These are phyloP conservation scores for Strigamia transsilvanica DNA, from an alignment of 2,888 invertebrate genomes.

Conservation along the genomic window DNA sequence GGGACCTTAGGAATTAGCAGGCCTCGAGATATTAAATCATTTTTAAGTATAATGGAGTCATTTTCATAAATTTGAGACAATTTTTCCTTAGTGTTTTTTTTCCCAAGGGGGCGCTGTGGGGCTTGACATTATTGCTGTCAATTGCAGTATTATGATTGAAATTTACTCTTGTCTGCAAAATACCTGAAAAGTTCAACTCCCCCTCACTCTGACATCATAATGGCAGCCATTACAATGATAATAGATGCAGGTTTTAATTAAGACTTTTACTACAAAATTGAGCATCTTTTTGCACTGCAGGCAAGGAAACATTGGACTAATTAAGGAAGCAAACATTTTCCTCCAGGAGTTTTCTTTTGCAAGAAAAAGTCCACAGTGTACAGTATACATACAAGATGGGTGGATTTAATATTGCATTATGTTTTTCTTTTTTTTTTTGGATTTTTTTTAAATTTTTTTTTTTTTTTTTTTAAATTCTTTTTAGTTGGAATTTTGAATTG, in stretches of 20 bases:
- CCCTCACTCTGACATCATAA: slow-evolving; percentile 6
- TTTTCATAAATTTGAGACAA: slow-evolving; percentile 54
- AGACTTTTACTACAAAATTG: slow-evolving; percentile 51
- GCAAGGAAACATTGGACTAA: slow-evolving; percentile 53
- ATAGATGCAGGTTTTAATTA: slow-evolving; percentile 54
- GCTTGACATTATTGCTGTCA: slow-evolving; percentile 51
- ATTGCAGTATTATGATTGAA: slow-evolving; percentile 52
- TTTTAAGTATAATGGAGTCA: slow-evolving; percentile 55
- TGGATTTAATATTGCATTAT: too few relatives aligned
- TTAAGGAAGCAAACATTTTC: slow-evolving; percentile 54
- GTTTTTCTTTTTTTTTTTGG: too few relatives aligned
- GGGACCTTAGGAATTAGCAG: slow-evolving; percentile 14
- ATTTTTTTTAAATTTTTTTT: too few relatives aligned
- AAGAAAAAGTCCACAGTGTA: background rate
- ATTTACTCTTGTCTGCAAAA: slow-evolving; percentile 54
- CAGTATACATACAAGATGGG: background rate
- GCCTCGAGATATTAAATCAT: slow-evolving; percentile 50
- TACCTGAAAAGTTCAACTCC: slow-evolving; percentile 51
- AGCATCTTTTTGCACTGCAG: slow-evolving; percentile 49
- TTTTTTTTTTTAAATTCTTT: too few relatives aligned
- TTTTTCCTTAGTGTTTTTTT: slow-evolving; percentile 14
- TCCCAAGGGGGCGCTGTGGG: slow-evolving; percentile 24
- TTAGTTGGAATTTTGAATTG: background rate
- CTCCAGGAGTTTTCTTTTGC: slow-evolving; percentile 51
- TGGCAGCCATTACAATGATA: slow-evolving; percentile 46